Evolutionary conservation across 2,113 vertebrate species (phyloP).

Genomic region (Mormyrus iriodes): DNA sequence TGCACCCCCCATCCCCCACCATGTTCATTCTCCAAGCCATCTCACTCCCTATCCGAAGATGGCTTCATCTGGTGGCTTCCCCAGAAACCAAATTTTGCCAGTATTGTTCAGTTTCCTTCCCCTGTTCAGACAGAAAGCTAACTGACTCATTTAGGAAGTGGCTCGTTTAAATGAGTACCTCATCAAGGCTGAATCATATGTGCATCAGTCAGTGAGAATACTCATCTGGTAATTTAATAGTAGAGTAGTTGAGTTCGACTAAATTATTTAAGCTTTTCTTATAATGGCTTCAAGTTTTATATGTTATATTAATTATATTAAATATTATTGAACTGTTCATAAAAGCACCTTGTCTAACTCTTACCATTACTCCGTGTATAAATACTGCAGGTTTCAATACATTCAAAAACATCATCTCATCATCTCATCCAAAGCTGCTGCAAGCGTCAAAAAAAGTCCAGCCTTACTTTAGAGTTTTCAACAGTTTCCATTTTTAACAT

Average conservation of each 20-base stretch:
- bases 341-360: not conserved
- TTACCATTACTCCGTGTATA: not conserved
- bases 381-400: not conserved
- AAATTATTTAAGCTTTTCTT: not conserved
- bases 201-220: not conserved
- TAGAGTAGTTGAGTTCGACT: not conserved
- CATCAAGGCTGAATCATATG: not conserved
- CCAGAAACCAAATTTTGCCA: not conserved
- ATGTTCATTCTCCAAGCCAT: not conserved
- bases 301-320: not conserved
- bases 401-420: not conserved
- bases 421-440: not conserved
- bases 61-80: not conserved
- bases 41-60: not conserved
- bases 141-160: constrained; percentile 5
- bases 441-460: not conserved
- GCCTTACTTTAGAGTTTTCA: not conserved
- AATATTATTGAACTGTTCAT: not conserved
- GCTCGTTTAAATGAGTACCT: not conserved
- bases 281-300: not conserved
- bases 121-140: not conserved
- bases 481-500: not conserved
- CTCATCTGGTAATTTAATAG: not conserved
- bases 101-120: not conserved
- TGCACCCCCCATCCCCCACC: not conserved